A percentile compares a stretch with the other conserved stretches of the same genome.
Conservation (phyloP, 2,113 vertebrate species). For the Scomber colias region DNA sequence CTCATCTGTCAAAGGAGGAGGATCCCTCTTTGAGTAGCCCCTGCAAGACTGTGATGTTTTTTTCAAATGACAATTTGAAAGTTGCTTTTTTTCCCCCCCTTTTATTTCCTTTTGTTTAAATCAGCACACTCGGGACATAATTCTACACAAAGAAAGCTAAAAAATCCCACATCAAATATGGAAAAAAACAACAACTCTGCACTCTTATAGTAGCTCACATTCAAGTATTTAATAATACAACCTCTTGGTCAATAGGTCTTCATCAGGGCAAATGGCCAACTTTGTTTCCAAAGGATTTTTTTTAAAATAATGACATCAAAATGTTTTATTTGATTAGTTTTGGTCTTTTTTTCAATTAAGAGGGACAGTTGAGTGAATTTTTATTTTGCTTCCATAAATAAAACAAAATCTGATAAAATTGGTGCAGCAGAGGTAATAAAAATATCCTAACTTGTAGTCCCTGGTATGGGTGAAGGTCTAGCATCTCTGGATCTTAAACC, state of each 20-base stretch:
- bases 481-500: no score
- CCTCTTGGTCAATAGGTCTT: no score
- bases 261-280: background rate
- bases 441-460: no score
- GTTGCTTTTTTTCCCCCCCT: background rate
- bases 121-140: no score
- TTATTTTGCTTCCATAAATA: background rate
- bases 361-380: background rate
- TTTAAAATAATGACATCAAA: conserved; percentile 11
- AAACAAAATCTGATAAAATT: no score
- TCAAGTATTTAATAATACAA: no score
- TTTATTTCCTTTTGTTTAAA: background rate
- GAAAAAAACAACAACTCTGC: no score
- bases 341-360: background rate
- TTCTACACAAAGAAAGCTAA: no score
- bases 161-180: no score
- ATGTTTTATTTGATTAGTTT: background rate
- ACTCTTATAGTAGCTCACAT: no score
- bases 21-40: background rate
- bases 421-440: background rate
- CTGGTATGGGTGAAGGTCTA: no score
- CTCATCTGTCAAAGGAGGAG: background rate
- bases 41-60: background rate
- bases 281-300: conserved; percentile 2
- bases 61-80: background rate